Conservation (phyloP, 2,797 vertebrate genomes). For the Lateolabrax maculatus region DNA sequence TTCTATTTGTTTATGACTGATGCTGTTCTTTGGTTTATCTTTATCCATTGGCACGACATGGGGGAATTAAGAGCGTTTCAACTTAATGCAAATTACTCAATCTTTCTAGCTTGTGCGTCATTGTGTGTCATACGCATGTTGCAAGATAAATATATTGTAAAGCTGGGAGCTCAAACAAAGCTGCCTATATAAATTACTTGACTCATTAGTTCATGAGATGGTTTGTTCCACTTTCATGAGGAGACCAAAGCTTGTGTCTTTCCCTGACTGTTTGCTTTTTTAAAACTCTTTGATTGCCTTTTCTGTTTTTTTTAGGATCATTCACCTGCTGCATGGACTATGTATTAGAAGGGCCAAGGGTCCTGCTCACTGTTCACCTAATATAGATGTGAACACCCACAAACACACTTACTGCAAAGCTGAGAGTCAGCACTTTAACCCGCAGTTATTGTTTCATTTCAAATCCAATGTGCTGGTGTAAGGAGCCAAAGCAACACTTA, state of each 20-base stretch:
- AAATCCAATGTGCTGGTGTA: conserved; percentile 16
- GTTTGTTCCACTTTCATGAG: too few relatives aligned
- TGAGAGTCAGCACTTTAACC: conserved; percentile 40
- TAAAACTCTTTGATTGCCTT: background rate
- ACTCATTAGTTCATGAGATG: background rate
- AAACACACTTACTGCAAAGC: conserved; percentile 15
- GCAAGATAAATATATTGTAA: background rate
- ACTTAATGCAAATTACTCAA: background rate
- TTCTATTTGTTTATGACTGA: background rate
- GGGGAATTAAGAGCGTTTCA: background rate
- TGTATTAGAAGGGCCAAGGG: background rate
- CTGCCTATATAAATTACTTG: background rate
- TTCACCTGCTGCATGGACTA: background rate
- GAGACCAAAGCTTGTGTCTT: too few relatives aligned
- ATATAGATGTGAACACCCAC: background rate
- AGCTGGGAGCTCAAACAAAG: background rate
- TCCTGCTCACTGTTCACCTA: background rate
- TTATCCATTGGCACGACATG: background rate
- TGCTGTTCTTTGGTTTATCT: background rate
- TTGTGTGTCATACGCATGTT: too few relatives aligned
- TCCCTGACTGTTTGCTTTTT: background rate
- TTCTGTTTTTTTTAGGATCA: background rate
- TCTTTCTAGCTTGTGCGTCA: too few relatives aligned
- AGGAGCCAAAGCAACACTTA: conserved; percentile 2
- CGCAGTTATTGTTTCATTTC: conserved; percentile 43